Percentiles rank a stretch among this genome's conserved stretches.
Conservation (phyloP, 2,797 vertebrate species). For the Anguilla anguilla region DNA sequence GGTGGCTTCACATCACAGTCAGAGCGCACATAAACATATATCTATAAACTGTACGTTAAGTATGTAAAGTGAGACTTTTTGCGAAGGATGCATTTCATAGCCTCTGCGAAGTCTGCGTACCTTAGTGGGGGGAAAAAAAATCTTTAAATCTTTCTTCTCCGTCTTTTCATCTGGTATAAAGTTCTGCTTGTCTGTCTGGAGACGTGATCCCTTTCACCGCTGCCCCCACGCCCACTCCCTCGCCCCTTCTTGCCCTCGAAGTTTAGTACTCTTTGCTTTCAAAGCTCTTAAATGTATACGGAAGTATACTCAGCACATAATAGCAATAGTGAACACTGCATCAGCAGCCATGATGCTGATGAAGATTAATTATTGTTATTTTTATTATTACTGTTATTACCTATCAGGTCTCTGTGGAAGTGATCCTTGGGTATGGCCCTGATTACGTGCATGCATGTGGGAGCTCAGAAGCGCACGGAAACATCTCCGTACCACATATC, state of each 20-base stretch:
- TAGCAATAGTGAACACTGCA: too few species aligned
- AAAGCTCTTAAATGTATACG: neutral
- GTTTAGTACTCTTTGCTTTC: neutral
- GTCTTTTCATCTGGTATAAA: neutral
- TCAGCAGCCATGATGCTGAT: too few species aligned
- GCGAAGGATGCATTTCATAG: constrained; percentile 2
- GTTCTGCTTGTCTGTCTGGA: neutral
- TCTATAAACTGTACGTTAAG: neutral
- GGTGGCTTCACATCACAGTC: neutral
- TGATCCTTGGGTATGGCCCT: neutral
- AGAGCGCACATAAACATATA: neutral
- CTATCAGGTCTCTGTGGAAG: neutral
- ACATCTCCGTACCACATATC: too few species aligned
- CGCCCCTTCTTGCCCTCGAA: neutral
- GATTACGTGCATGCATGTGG: neutral
- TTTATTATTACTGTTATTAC: too few species aligned
- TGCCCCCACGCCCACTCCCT: neutral
- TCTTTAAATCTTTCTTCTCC: neutral
- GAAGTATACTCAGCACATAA: too few species aligned
- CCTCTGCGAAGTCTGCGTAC: neutral
- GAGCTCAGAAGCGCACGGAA: neutral
- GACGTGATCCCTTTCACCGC: neutral
- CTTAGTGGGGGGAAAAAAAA: neutral
- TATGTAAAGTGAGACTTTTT: neutral
- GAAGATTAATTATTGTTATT: too few species aligned